These are phyloP conservation scores for Tragopan temminckii DNA, from an alignment of 2,797 vertebrate species.

Conservation along the genomic window DNA sequence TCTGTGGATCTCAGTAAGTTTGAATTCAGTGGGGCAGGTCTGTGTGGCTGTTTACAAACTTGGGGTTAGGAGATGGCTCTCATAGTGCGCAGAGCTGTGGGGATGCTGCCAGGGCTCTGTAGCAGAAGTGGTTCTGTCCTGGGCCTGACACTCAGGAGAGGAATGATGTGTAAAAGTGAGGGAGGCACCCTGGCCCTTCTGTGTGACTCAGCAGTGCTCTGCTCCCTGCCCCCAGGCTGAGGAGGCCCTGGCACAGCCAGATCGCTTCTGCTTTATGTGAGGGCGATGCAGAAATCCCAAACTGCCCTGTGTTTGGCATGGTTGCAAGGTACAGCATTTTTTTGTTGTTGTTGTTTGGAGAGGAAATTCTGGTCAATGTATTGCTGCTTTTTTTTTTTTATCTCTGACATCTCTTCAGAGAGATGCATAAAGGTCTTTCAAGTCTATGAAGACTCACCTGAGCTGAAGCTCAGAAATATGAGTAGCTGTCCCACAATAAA, in stretches of 20 bases:
- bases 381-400: neutral
- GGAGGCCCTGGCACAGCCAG: neutral
- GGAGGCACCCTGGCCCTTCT: rapidly evolving
- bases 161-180: neutral
- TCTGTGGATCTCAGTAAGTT: neutral
- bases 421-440: neutral
- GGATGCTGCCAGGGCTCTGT: neutral
- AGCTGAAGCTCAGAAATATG: neutral
- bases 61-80: neutral
- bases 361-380: neutral
- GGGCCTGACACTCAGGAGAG: neutral
- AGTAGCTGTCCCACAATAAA: neutral
- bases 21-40: neutral
- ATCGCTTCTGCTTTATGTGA: rapidly evolving
- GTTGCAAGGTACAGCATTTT: neutral
- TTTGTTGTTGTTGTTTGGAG: neutral
- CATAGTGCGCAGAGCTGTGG: rapidly evolving
- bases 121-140: neutral
- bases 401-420: neutral
- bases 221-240: neutral
- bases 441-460: neutral
- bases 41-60: neutral
- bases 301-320: rapidly evolving
- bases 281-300: neutral
- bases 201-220: neutral